Conservation (phyloP, 1,140 invertebrate genomes). For the Charaxes varanes region DNA sequence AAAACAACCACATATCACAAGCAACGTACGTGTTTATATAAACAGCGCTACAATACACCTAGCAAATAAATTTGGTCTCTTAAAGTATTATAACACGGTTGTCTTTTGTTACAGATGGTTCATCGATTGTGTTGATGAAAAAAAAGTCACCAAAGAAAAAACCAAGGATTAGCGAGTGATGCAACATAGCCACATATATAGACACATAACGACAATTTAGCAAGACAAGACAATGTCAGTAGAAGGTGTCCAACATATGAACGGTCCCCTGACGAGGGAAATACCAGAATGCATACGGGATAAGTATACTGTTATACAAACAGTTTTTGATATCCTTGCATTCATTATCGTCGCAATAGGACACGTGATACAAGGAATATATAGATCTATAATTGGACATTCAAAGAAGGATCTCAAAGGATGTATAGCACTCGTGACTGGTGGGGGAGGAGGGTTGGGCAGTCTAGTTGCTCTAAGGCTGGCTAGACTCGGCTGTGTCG, state of each 20-base stretch:
- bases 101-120: no score
- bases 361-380: conserved; percentile 72
- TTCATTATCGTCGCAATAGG: conserved; percentile 76
- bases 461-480: conserved; percentile 86
- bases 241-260: conserved; percentile 55
- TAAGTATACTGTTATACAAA: conserved; percentile 66
- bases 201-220: no score
- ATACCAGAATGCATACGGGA: conserved; percentile 66
- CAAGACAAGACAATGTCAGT: conserved; percentile 51
- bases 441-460: conserved; percentile 92
- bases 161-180: no score
- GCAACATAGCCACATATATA: no score
- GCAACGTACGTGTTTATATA: no score
- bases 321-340: conserved; percentile 76
- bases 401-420: conserved; percentile 78
- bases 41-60: no score
- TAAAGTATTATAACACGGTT: no score
- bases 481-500: conserved; percentile 83
- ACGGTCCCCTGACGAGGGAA: conserved; percentile 58
- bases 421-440: conserved; percentile 90
- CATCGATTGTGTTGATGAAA: no score
- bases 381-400: conserved; percentile 68
- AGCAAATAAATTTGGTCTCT: no score
- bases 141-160: no score
- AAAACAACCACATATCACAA: no score